Base-by-base conservation (phyloP, 2,113 vertebrate genomes). In the Pionites leucogaster region DNA sequence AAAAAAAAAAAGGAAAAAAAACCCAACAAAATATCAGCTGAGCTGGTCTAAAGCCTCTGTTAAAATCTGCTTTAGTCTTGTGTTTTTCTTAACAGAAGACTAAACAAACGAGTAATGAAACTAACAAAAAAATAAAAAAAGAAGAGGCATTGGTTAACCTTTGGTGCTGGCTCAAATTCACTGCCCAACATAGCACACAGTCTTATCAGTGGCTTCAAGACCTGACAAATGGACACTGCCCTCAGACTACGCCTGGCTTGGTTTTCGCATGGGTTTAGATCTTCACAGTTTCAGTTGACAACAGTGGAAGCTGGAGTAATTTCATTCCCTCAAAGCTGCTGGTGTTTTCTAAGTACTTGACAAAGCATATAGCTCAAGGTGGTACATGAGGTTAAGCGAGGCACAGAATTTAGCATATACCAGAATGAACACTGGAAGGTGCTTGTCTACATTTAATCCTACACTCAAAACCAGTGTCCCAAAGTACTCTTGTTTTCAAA, bases 361-460 rank as follows among this genome's bases (percentile, higher is more conserved):
- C 23, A 79, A 79, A 85, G 41, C 23, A 67, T 37, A 47, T 15
- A 69, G 53, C 4, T 78, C 35, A 64, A 57, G 11, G 11, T n/a
- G 33, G 8, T 10, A 10, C 5, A 15, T 10, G 17, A 63, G 20
- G 62, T 52, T 24, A 85, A 50, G 49, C 7, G 0, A 83, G 91
- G 11, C 9, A 70, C 29, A 65, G n/a, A 19, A 57, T 55, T 33
- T 57, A 65, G n/a, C 8, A 63, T 14, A 7, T 6, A 47, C 49
- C 29, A 63, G 10, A 67, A 70, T 29, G 20, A 70, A 50, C 10
- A 25, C 0, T 0, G 23, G 42, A 81, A 85, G 35, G 42, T 0
- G 0, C 6, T 85, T 62, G 20, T 35, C 55, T 44, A 75, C 29
- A 52, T 67, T 74, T 39, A 59, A 39, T 22, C 3, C n/a, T 59